Percentiles rank a stretch among this genome's conserved stretches.
These are phyloP conservation scores for Mus pahari DNA, from an alignment of 2,113 vertebrate genomes.

Conservation along the genomic window DNA sequence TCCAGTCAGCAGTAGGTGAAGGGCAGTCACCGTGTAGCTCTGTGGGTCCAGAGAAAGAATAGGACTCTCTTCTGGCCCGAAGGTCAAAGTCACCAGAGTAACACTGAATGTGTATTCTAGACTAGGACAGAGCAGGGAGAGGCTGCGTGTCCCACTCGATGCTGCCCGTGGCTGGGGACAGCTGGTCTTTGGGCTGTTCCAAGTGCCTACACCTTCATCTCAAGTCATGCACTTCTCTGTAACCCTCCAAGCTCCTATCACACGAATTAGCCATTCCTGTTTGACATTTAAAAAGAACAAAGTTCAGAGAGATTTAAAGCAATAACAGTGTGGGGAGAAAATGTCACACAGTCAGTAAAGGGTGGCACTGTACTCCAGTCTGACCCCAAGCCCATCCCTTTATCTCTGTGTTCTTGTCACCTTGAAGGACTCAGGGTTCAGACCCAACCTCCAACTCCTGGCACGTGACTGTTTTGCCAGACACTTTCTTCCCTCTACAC, in stretches of 20 bases:
- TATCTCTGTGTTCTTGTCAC: background rate
- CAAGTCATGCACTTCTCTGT: background rate
- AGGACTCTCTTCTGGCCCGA: background rate
- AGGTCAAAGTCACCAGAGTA: background rate
- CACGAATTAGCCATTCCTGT: background rate
- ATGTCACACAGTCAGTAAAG: background rate
- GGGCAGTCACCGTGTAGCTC: no score
- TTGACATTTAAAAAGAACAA: no score
- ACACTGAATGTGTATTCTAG: background rate
- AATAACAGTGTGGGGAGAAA: background rate
- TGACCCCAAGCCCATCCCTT: background rate
- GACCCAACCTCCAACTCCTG: background rate
- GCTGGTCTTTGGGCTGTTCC: background rate
- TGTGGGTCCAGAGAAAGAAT: background rate
- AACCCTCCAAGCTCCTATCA: background rate
- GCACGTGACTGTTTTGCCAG: background rate
- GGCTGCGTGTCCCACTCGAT: background rate
- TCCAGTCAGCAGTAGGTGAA: background rate
- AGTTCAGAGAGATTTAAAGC: background rate
- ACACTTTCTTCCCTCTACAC: background rate
- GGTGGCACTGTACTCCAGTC: background rate
- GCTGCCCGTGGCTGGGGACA: background rate
- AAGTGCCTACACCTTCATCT: background rate
- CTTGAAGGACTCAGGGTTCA: background rate
- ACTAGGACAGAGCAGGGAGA: background rate